phyloP scores from a whole-genome alignment of 2,797 vertebrate genomes.

The Coreius guichenoti region DNA sequence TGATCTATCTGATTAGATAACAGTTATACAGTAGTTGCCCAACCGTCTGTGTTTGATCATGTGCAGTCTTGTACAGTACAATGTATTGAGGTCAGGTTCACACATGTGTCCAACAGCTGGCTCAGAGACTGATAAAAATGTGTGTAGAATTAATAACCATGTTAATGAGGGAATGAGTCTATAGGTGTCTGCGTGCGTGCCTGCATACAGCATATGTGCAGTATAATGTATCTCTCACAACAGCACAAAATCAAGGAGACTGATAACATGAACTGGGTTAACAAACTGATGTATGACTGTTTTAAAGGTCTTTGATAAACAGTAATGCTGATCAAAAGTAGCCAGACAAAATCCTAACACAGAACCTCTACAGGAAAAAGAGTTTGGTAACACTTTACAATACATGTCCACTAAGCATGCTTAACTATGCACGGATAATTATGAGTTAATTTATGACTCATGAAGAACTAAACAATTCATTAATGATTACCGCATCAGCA shows the following conservation, averaged over 20 bases:
- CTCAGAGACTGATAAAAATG: neutral
- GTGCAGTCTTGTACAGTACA: slow-evolving; percentile 6
- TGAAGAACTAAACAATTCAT: neutral
- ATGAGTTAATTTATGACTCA: neutral
- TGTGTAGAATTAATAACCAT: neutral
- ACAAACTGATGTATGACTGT: neutral
- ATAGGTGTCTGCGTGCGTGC: neutral
- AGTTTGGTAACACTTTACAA: too few relatives aligned
- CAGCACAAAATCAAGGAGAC: slow-evolving; percentile 24
- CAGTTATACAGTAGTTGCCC: neutral
- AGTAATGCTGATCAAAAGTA: neutral
- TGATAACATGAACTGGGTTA: neutral
- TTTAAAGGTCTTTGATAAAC: neutral
- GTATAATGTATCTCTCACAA: slow-evolving; percentile 3
- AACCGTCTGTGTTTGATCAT: slow-evolving; percentile 24
- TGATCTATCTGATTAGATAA: slow-evolving; percentile 9
- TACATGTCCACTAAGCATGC: too few relatives aligned
- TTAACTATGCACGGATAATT: neutral
- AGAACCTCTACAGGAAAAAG: neutral
- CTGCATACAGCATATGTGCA: neutral
- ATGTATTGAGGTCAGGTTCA: slow-evolving; percentile 15
- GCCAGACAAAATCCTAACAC: neutral
- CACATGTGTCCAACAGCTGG: neutral
- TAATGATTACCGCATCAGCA: neutral
- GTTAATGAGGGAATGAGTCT: neutral